Base-by-base conservation (phyloP, 2,888 invertebrate species). In the Melinopterus prodromus region DNA sequence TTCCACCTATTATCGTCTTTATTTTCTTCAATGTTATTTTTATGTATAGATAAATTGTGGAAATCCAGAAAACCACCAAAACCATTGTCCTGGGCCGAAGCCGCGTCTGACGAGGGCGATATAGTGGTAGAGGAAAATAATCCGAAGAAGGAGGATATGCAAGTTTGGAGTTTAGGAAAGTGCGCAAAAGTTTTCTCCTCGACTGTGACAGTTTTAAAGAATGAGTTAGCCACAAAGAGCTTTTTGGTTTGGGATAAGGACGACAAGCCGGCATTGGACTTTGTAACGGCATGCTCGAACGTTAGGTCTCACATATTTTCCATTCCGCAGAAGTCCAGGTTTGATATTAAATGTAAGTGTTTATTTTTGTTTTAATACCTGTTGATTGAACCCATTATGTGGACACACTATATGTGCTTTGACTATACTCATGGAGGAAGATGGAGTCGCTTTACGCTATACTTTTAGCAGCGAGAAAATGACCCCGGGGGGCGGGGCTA, bases 211-310 rank as follows among this genome's bases (percentile, higher is more conserved):
- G 90, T 90, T 0, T 90, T 98, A 72, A 94, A 93, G 86, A 89
- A 90, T 72, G 91, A 92, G 2, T 89, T 95, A 78, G 88, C 90
- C 74, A 89, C 91, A 15, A 90, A 92, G 53, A 94, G 94, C 85
- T 94, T 94, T 87, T 91, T 99, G 7, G 93, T 97, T 78, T 99
- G 99, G 99, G 99, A 99, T 89, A 99, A 99, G 90, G 99, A 99
- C 89, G 98, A 99, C 86, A 94, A 94, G 86, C 90, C 93, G 80
- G 95, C 96, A 0, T 96, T 99, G 97, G 96, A 99, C 89, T 99
- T 99, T 90, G 99, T 99, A 1, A 95, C 98, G 0, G 94, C 98
- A 0, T 97, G 98, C 88, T 95, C 99, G 0, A 99, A 99, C 88
- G 94, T 99, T 79, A 92, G 99, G 71, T 94, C 97, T 0, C 91